Evolutionary conservation across 1,140 invertebrate species (phyloP).

Genomic region (Aphelenchoides fujianensis): DNA sequence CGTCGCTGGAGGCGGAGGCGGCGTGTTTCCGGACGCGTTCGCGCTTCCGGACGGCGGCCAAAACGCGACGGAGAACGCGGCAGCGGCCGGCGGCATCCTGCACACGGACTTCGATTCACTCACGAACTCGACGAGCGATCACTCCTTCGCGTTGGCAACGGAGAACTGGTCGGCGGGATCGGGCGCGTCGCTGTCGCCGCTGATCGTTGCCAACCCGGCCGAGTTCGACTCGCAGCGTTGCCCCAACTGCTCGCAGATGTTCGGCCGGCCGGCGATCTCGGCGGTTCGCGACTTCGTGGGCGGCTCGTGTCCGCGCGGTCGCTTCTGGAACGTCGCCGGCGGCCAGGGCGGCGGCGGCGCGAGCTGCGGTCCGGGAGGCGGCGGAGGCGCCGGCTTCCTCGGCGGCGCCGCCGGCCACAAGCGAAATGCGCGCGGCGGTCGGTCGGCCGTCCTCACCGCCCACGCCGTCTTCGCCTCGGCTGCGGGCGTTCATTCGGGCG

Average conservation of each 20-base stretch:
- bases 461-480: not conserved
- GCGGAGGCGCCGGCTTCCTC: slow-evolving; percentile 38
- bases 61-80: too few species aligned
- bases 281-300: slow-evolving; percentile 20
- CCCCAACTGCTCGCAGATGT: slow-evolving; percentile 10
- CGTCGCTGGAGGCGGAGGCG: slow-evolving; percentile 44
- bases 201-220: not conserved
- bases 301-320: slow-evolving; percentile 29
- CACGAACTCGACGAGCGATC: not conserved
- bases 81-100: too few species aligned
- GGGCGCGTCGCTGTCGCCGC: not conserved
- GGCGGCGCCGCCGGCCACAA: slow-evolving; percentile 33
- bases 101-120: too few species aligned
- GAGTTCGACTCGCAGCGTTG: slow-evolving; percentile 13
- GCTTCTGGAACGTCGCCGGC: slow-evolving; percentile 30
- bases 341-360: slow-evolving; percentile 42
- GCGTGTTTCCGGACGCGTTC: slow-evolving; percentile 25
- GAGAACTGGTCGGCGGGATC: not conserved
- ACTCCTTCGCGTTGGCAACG: not conserved
- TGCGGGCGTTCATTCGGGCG: slow-evolving; percentile 25
- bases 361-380: slow-evolving; percentile 32
- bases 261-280: not conserved
- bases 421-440: slow-evolving; percentile 21
- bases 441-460: not conserved
- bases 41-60: slow-evolving; percentile 15